phyloP scores from a whole-genome alignment of 2,113 vertebrate species.

The Oryzias curvinotus region DNA sequence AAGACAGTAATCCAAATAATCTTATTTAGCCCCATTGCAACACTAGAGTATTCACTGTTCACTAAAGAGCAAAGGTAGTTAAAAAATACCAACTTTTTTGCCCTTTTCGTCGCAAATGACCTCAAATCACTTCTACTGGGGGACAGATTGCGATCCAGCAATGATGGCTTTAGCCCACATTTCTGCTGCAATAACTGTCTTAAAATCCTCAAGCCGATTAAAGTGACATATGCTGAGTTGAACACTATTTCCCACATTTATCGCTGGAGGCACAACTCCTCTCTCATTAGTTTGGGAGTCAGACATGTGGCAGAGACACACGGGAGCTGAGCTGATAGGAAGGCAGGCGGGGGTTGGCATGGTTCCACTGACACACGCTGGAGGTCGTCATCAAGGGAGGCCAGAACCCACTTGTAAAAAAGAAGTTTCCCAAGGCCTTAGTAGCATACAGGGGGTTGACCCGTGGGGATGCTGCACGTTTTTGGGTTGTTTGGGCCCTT shows the following conservation, averaged over 20 bases:
- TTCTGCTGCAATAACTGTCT: constrained; percentile 9
- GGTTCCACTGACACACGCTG: constrained; percentile 2
- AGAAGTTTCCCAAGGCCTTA: too few relatives aligned
- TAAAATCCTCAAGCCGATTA: constrained; percentile 27
- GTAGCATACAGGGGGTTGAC: too few relatives aligned
- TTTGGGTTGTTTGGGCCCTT: too few relatives aligned
- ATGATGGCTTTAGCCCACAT: constrained; percentile 11
- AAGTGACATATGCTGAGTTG: constrained; percentile 21
- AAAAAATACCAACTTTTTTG: not conserved
- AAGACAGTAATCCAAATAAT: too few relatives aligned
- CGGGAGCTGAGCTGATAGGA: constrained; percentile 1
- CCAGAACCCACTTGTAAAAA: too few relatives aligned
- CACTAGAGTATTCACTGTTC: too few relatives aligned
- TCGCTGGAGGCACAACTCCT: constrained; percentile 7
- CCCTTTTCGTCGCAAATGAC: not conserved
- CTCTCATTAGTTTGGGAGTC: constrained; percentile 30
- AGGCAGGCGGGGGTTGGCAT: constrained; percentile 13
- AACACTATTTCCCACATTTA: constrained; percentile 17
- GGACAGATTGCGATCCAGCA: constrained; percentile 15
- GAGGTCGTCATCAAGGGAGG: constrained; percentile 6
- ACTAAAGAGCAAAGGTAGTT: too few relatives aligned
- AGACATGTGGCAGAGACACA: constrained; percentile 1
- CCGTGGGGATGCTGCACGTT: too few relatives aligned
- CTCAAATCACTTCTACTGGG: constrained; percentile 7
- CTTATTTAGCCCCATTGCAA: too few relatives aligned